Evolutionary conservation across 2,888 invertebrate species (phyloP).

Genomic region (Noctua pronuba): DNA sequence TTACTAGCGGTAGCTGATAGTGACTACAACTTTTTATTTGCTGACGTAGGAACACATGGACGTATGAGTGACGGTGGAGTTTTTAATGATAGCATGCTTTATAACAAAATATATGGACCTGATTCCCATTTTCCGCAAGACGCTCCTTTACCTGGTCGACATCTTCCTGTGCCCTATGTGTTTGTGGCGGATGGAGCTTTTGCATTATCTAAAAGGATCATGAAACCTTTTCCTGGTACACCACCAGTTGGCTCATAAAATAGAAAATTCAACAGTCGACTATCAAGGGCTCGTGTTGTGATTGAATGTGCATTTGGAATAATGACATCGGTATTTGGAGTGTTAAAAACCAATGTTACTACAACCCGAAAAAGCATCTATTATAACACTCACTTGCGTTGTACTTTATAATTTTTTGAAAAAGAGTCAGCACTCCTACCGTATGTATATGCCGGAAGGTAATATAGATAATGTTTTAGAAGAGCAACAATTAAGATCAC

Average conservation of each 20-base stretch:
- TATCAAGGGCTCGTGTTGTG: constrained; percentile 45
- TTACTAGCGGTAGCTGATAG: constrained; percentile 67
- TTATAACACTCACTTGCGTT: constrained; percentile 56
- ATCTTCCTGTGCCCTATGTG: constrained; percentile 45
- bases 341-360: constrained; percentile 37
- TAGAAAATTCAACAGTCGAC: constrained; percentile 42
- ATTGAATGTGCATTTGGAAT: constrained; percentile 50
- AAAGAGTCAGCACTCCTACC: constrained; percentile 41
- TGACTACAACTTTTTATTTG: constrained; percentile 59
- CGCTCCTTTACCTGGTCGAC: constrained; percentile 30
- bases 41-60: constrained; percentile 67
- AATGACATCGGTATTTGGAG: constrained; percentile 42
- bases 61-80: constrained; percentile 64
- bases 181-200: constrained; percentile 33
- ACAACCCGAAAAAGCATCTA: constrained; percentile 57
- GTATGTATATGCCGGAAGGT: constrained; percentile 24
- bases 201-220: constrained; percentile 37
- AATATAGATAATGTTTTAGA: constrained; percentile 48
- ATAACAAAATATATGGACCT: constrained; percentile 49
- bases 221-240: constrained; percentile 50
- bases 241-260: constrained; percentile 36
- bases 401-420: constrained; percentile 51
- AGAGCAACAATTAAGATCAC: constrained; percentile 51
- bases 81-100: constrained; percentile 49
- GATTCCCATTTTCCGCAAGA: constrained; percentile 46